These are phyloP conservation scores for Spea bombifrons DNA, from an alignment of 2,113 vertebrate genomes.

Conservation along the genomic window DNA sequence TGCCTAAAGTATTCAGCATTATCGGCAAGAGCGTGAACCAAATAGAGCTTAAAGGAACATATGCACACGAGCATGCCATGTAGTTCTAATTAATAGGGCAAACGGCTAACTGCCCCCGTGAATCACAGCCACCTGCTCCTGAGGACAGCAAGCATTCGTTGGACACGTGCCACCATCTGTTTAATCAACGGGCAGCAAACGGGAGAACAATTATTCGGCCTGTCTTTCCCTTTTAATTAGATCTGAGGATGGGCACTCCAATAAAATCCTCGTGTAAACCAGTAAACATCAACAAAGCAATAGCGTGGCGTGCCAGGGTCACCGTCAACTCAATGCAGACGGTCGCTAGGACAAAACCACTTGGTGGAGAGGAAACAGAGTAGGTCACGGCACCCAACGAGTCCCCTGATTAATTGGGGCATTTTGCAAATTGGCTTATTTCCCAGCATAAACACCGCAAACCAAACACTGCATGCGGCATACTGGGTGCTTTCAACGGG, in stretches of 20 bases:
- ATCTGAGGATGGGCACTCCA: constrained; percentile 18
- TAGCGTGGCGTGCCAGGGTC: constrained; percentile 13
- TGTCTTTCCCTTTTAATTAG: constrained; percentile 40
- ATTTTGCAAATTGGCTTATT: constrained; percentile 32
- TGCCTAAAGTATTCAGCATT: constrained; percentile 8
- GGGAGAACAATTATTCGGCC: constrained; percentile 29
- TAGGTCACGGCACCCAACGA: constrained; percentile 21
- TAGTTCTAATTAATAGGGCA: constrained; percentile 34
- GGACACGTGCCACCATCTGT: constrained; percentile 40
- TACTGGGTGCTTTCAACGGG: constrained; percentile 3
- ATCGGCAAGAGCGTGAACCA: constrained; percentile 16
- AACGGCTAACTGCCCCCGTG: neutral
- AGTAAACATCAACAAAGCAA: constrained; percentile 17
- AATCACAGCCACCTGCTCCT: constrained; percentile 22
- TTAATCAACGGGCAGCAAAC: constrained; percentile 14
- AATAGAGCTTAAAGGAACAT: constrained; percentile 25
- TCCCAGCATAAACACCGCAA: constrained; percentile 30
- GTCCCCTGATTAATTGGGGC: constrained; percentile 32
- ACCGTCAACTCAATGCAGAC: constrained; percentile 16
- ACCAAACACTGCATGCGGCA: constrained; percentile 8
- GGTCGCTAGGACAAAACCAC: constrained; percentile 11
- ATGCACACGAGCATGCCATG: constrained; percentile 22
- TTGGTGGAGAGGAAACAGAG: constrained; percentile 27
- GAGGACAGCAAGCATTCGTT: constrained; percentile 19
- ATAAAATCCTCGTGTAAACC: constrained; percentile 13